phyloP scores from a whole-genome alignment of 2,113 vertebrate genomes.

The Nerophis ophidion region DNA sequence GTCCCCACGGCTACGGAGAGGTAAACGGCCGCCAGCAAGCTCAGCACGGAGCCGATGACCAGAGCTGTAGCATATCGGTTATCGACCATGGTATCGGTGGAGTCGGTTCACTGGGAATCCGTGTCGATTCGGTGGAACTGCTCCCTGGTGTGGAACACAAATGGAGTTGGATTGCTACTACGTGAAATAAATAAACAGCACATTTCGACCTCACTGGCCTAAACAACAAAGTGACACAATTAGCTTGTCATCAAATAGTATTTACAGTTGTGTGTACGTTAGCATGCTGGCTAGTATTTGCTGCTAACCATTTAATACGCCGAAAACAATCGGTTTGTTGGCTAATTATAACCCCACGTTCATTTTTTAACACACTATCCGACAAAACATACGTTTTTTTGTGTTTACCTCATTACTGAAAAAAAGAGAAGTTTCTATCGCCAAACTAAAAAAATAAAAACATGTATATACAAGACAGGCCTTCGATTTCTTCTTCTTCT shows the following conservation, averaged over 20 bases:
- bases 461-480: neutral
- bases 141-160: neutral
- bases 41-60: conserved; percentile 92
- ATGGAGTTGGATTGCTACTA: neutral
- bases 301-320: too few species aligned
- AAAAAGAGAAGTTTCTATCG: neutral
- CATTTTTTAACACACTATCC: neutral
- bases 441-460: neutral
- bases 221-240: too few species aligned
- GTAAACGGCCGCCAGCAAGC: conserved; percentile 91
- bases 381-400: neutral
- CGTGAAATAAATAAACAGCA: too few species aligned
- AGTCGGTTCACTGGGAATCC: neutral
- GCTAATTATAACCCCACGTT: neutral
- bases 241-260: too few species aligned
- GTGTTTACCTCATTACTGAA: conserved; percentile 19
- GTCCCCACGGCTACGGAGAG: conserved; percentile 90
- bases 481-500: conserved; percentile 17
- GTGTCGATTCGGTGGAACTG: neutral
- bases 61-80: conserved; percentile 94
- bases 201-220: too few species aligned
- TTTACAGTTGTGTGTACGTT: too few species aligned
- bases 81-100: conserved; percentile 77
- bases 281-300: too few species aligned
- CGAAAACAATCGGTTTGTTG: neutral